Evolutionary conservation across 2,888 invertebrate species (phyloP).

Genomic region (Ophonus ardosiacus): DNA sequence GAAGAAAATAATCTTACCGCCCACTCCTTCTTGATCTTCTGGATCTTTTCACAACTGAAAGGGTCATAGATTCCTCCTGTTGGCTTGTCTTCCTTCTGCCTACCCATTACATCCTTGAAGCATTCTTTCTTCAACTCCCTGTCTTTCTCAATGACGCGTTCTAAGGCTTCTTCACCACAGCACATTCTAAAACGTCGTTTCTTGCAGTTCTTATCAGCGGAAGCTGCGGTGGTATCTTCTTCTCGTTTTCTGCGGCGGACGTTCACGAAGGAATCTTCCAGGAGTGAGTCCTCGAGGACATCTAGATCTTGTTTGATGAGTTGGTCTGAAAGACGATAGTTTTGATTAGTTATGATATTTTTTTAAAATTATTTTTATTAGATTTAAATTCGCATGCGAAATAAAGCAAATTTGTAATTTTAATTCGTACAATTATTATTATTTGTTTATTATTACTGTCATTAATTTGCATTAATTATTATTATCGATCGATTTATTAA

Average conservation of each 20-base stretch:
- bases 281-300: conserved; percentile 65
- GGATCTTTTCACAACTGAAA: conserved; percentile 72
- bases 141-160: conserved; percentile 69
- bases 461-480: too few species aligned
- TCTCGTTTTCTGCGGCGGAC: conserved; percentile 52
- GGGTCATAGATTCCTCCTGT: conserved; percentile 69
- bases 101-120: conserved; percentile 71
- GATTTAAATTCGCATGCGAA: too few species aligned
- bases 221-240: conserved; percentile 12
- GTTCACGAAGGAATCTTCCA: conserved; percentile 8
- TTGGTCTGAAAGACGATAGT: conserved; percentile 69
- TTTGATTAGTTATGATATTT: neutral
- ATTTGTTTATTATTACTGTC: too few species aligned
- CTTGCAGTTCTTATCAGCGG: conserved; percentile 50
- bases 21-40: conserved; percentile 58
- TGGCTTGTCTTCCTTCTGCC: conserved; percentile 68
- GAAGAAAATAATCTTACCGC: conserved; percentile 19
- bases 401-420: too few species aligned
- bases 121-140: conserved; percentile 71
- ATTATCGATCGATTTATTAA: too few species aligned
- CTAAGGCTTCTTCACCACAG: conserved; percentile 71
- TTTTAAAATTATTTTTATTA: too few species aligned
- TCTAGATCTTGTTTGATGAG: conserved; percentile 71
- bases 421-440: too few species aligned
- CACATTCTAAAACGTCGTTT: conserved; percentile 70